Evolutionary conservation across 2,888 invertebrate species (phyloP).

Genomic region (Pristionchus entomophagus): DNA sequence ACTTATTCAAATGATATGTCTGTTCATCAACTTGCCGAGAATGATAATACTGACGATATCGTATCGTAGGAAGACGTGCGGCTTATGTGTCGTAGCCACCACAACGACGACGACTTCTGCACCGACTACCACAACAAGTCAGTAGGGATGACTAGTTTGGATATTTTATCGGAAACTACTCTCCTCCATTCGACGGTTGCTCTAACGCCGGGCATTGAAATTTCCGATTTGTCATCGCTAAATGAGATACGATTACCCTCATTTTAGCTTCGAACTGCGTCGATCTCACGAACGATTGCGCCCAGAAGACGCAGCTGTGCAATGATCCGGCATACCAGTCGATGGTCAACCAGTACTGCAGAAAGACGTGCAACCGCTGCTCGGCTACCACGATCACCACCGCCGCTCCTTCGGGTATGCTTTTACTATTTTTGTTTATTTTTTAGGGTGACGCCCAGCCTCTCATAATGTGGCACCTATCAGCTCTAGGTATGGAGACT

Average conservation of each 20-base stretch:
- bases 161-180: background rate
- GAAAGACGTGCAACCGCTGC: constrained; percentile 44
- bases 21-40: no score
- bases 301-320: constrained; percentile 20
- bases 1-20: no score
- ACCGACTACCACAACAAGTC: background rate
- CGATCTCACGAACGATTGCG: constrained; percentile 23
- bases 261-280: background rate
- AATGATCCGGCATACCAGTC: background rate
- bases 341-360: constrained; percentile 36
- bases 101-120: background rate
- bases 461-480: no score
- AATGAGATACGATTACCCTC: background rate
- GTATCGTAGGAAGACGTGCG: constrained; percentile 19
- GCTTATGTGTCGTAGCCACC: background rate
- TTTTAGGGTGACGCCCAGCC: no score
- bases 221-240: background rate
- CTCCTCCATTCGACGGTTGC: no score
- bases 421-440: no score
- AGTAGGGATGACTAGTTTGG: background rate
- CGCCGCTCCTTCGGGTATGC: background rate
- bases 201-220: no score
- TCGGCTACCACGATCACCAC: background rate
- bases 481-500: no score
- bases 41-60: no score